Percentiles rank a stretch among this genome's conserved stretches.
Evolutionary conservation across 1,140 invertebrate species (phyloP).

Genomic region (Ectropis grisescens): DNA sequence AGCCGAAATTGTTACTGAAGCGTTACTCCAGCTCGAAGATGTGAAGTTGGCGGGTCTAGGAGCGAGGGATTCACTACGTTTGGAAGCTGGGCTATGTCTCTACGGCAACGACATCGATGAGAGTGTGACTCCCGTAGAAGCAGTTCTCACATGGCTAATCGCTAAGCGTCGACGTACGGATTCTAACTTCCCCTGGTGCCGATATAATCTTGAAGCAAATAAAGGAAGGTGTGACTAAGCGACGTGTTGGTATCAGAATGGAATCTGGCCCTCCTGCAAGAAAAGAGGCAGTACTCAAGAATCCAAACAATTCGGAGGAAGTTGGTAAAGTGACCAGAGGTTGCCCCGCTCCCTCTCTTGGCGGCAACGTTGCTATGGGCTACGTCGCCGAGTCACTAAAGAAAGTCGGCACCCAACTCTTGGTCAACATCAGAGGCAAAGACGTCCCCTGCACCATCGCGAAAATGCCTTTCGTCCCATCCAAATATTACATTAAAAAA

Average conservation of each 20-base stretch:
- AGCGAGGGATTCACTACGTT: slow-evolving; percentile 84
- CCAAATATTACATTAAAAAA: slow-evolving; percentile 82
- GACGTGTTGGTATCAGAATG: slow-evolving; percentile 77
- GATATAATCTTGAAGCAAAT: slow-evolving; percentile 79
- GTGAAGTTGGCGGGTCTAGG: slow-evolving; percentile 93
- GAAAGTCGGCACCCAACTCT: slow-evolving; percentile 79
- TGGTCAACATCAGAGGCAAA: slow-evolving; percentile 88
- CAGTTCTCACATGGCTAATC: slow-evolving; percentile 89
- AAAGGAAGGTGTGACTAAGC: slow-evolving; percentile 74
- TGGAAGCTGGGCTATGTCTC: slow-evolving; percentile 98
- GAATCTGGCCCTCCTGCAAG: slow-evolving; percentile 78
- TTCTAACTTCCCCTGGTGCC: slow-evolving; percentile 81
- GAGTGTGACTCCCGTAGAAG: slow-evolving; percentile 93
- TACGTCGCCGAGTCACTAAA: slow-evolving; percentile 83
- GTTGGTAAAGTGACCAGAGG: slow-evolving; percentile 94
- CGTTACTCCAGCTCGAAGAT: slow-evolving; percentile 74
- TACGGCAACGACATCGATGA: slow-evolving; percentile 98
- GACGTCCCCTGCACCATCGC: slow-evolving; percentile 80
- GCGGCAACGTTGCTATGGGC: slow-evolving; percentile 94
- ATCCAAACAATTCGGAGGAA: slow-evolving; percentile 69
- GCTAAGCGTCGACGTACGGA: slow-evolving; percentile 81
- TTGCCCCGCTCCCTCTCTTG: slow-evolving; percentile 92
- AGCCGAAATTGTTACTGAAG: slow-evolving; percentile 74
- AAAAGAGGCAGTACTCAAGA: slow-evolving; percentile 75
- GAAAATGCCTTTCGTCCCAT: slow-evolving; percentile 94